Evolutionary conservation across 2,888 invertebrate species (phyloP), one percentile per base, ranked within the genome.

Genomic region (Notodonta dromedarius): DNA sequence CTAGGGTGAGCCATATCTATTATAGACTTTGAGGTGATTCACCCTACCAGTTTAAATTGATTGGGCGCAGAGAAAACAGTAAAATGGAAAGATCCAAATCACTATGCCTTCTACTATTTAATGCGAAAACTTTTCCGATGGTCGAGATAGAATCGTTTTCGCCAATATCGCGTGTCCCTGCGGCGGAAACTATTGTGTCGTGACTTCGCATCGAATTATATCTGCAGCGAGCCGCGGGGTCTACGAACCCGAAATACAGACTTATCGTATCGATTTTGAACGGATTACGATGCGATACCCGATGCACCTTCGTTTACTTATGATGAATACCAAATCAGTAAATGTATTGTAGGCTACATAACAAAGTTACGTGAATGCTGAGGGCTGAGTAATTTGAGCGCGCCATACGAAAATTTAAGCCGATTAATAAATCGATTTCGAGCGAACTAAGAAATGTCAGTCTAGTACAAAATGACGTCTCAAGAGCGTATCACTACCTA

Each of bases 231-330:
- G 58, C 62, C 48, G 60, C 65, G 71, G 60, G 82, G 79, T 80
- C 79, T 72, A 59, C 71, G 82, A 82, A 77, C 82, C 70, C 69
- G 61, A 57, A 63, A 70, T 60, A 63, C 46, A 70, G 66, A 63
- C 69, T 63, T 66, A 69, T 61, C 62, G 61, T 66, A 69, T 69
- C 66, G 76, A 73, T 75, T 71, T 69, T 54, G 53, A 58, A n/a
- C 50, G 32, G 7, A 32, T 54, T 14, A 14, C 35, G 12, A 54
- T 54, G 39, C 54, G 54, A 35, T 4, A 46, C 46, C 5, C 13
- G 13, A 50, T 50, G 50, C 50, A 50, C 50, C 50, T 16, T 50
- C 16, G 16, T 50, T 14, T 9, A 9, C 16, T 48, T 48, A n/a
- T 5, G 11, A 16, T 50, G 50, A n/a, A 46, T 50, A n/a, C 16